phyloP scores from a whole-genome alignment of 2,888 invertebrate species.

The Hetaerina titia region DNA sequence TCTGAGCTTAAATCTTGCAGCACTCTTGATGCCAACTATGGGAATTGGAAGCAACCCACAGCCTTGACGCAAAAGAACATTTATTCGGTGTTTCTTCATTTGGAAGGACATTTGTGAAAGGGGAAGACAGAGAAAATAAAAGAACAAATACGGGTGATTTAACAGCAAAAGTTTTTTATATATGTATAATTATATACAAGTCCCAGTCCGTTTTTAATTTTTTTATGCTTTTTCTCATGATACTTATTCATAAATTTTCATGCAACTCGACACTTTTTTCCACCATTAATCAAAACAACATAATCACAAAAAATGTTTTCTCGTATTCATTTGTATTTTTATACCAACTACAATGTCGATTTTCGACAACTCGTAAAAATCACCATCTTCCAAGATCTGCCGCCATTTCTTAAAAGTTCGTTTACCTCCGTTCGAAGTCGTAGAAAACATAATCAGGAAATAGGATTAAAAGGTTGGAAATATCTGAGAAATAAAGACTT shows the following conservation, averaged over 20 bases:
- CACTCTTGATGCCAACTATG: background rate
- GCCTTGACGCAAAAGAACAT: background rate
- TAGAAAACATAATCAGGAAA: constrained; percentile 53
- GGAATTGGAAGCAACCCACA: background rate
- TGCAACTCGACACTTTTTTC: constrained; percentile 67
- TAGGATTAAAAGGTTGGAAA: background rate
- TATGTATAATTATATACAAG: constrained; percentile 67
- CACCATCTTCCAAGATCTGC: constrained; percentile 60
- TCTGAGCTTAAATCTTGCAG: background rate
- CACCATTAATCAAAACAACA: constrained; percentile 66
- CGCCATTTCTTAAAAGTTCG: constrained; percentile 50
- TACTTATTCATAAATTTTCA: constrained; percentile 66
- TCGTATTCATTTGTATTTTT: constrained; percentile 57
- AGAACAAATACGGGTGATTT: constrained; percentile 44
- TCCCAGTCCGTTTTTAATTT: constrained; percentile 65
- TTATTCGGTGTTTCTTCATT: background rate
- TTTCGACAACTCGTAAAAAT: constrained; percentile 57
- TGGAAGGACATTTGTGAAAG: background rate
- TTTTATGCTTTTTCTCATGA: constrained; percentile 65
- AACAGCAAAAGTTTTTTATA: constrained; percentile 67
- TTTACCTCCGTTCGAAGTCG: constrained; percentile 55
- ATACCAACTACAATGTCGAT: constrained; percentile 54
- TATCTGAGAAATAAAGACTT: constrained; percentile 7
- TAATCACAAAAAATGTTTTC: constrained; percentile 65
- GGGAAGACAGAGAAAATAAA: background rate